Percentiles rank a stretch among this genome's conserved stretches.
phyloP scores from a whole-genome alignment of 2,113 vertebrate species.

The Cyphomyrus discorhynchus region DNA sequence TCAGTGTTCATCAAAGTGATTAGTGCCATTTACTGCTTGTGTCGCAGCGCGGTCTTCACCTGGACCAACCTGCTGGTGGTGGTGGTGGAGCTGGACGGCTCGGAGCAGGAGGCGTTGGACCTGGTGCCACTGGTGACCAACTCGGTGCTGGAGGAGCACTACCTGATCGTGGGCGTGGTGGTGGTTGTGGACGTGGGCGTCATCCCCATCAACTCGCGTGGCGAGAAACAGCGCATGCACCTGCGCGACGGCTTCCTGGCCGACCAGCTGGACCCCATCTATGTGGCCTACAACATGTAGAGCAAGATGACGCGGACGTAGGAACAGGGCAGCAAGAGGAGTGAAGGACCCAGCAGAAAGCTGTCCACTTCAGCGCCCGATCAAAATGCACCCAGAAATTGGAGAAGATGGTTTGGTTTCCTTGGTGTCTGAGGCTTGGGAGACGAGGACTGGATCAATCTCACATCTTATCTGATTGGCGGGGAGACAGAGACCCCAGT shows the following conservation, averaged over 20 bases:
- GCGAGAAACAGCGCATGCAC: too few species aligned
- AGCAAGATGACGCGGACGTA: constrained; percentile 28
- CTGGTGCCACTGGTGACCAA: constrained; percentile 96
- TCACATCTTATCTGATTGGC: constrained; percentile 8
- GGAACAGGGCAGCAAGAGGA: background rate
- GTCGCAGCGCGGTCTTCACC: constrained; percentile 87
- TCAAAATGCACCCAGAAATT: background rate
- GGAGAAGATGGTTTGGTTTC: constrained; percentile 15
- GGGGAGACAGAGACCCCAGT: background rate
- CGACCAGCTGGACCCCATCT: constrained; percentile 63
- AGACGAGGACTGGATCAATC: background rate
- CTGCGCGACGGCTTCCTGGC: too few species aligned
- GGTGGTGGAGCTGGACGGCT: constrained; percentile 95
- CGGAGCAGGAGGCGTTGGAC: constrained; percentile 96
- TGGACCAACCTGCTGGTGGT: constrained; percentile 98
- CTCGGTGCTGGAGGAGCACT: constrained; percentile 94
- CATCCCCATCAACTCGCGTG: constrained; percentile 76
- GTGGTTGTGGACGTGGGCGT: constrained; percentile 97
- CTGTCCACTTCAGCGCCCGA: background rate
- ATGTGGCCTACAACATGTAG: constrained; percentile 99
- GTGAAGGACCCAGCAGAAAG: background rate
- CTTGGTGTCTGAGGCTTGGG: constrained; percentile 19
- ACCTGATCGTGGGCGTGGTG: constrained; percentile 95
- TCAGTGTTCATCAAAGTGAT: too few species aligned
- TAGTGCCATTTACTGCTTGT: constrained; percentile 4